Evolutionary conservation across 2,113 vertebrate species (phyloP).

Genomic region (Caracal caracal): DNA sequence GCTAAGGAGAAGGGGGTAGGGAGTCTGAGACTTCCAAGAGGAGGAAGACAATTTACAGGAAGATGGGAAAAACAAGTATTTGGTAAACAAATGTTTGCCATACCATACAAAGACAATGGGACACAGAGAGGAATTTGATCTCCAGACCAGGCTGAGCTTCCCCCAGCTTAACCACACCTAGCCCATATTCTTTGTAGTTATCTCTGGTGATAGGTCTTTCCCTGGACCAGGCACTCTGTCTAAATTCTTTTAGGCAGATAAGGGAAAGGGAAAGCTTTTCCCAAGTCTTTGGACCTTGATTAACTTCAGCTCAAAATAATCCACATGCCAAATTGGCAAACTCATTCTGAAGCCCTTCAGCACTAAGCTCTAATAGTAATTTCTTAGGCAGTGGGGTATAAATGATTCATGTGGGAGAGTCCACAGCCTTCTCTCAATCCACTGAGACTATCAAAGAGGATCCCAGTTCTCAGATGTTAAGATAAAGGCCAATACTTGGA

Average conservation of each 20-base stretch:
- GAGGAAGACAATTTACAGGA: neutral
- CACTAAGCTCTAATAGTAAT: neutral
- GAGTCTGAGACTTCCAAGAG: neutral
- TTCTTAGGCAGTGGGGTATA: neutral
- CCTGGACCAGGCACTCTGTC: no score
- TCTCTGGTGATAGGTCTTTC: no score
- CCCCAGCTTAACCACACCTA: neutral
- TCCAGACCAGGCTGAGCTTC: neutral
- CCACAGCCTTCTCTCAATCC: neutral
- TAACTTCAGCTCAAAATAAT: neutral
- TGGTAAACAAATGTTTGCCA: neutral
- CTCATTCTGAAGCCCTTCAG: neutral
- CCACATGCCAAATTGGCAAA: neutral
- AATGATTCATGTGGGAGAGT: neutral
- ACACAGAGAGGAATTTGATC: neutral
- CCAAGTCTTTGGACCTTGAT: neutral
- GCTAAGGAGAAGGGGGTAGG: neutral
- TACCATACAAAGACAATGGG: neutral
- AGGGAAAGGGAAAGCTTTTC: neutral
- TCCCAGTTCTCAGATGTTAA: neutral
- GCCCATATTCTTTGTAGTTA: neutral
- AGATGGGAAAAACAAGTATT: neutral
- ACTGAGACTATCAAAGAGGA: neutral
- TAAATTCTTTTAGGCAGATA: neutral
- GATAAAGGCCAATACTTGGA: neutral